Evolutionary conservation across 1,140 invertebrate species (phyloP), one percentile per base, ranked within the genome.

Genomic region (Diabrotica undecimpunctata): DNA sequence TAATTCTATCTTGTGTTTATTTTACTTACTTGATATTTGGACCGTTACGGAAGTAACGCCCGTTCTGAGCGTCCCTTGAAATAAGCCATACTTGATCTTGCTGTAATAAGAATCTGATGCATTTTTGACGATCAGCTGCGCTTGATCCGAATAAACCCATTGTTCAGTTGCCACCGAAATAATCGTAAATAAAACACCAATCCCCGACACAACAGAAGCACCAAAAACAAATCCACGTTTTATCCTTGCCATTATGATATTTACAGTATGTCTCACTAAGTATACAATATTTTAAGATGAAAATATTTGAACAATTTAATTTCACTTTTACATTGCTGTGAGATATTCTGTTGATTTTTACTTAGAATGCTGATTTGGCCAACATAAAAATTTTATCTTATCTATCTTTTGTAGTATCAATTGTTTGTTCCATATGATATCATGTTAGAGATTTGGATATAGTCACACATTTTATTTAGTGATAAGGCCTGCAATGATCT

Each of bases 161-260:
- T 68, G 35, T 61, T 70, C 59, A 3, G 69, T 70, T 9, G 62
- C 69, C n/a, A 70, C 25, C n/a, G 66, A 60, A 11, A 70, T 61
- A 35, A 70, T 54, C 5, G 64, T 54, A 13, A 68, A 46, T 10
- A 70, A 41, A n/a, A 41, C 64, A 36, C 63, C 69, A 7, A 61
- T 53, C n/a, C 64, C 66, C 9, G 66, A 68, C n/a, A 66, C 14
- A 14, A 68, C 56, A 61, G 59, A 66, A 11, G 61, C 54, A n/a
- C 25, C 46, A 14, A 70, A 66, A 61, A 70, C 60, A 39, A 54
- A 67, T 41, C 39, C 54, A n/a, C 66, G 50, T 54, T 67, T 62
- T 11, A 55, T 57, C 60, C 60, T 70, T 50, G 39, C 66, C 69
- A 70, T 70, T 35, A 46, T 67, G 46, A 35, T 52, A 25, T 25